Evolutionary conservation across 2,797 vertebrate genomes (phyloP).

Genomic region (Oryzias dopingdopingensis): DNA sequence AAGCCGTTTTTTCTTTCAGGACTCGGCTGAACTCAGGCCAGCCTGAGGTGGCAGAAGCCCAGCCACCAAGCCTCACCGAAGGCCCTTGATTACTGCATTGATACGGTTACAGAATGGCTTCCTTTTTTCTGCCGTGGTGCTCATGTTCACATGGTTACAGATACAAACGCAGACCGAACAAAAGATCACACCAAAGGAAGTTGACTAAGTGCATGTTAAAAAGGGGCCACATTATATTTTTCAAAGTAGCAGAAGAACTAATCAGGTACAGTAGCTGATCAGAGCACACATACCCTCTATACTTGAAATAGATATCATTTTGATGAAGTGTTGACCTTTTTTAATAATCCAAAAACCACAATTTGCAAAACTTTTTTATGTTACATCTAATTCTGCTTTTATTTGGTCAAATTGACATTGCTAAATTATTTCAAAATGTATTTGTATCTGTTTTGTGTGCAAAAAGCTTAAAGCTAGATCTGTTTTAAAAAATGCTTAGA

Average conservation of each 20-base stretch:
- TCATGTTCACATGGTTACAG: conserved; percentile 54
- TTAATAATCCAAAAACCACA: conserved; percentile 11
- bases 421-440: too few species aligned
- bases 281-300: conserved; percentile 4
- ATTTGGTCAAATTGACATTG: too few species aligned
- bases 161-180: conserved; percentile 44
- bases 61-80: conserved; percentile 30
- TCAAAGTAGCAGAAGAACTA: conserved; percentile 42
- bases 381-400: too few species aligned
- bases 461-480: not conserved
- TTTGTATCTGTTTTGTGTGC: not conserved
- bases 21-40: conserved; percentile 30
- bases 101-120: conserved; percentile 40
- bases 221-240: conserved; percentile 68
- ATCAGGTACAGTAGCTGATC: conserved; percentile 55
- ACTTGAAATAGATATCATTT: conserved; percentile 40
- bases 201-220: conserved; percentile 73
- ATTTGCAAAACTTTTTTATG: too few species aligned
- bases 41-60: conserved; percentile 26
- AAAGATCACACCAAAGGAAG: conserved; percentile 67
- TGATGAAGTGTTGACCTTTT: conserved; percentile 42
- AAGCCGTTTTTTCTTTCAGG: conserved; percentile 7
- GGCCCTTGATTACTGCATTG: conserved; percentile 51
- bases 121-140: conserved; percentile 30
- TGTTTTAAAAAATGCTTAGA: conserved; percentile 5